phyloP scores from a whole-genome alignment of 2,797 vertebrate genomes.

The Coracias cyanogaster region DNA sequence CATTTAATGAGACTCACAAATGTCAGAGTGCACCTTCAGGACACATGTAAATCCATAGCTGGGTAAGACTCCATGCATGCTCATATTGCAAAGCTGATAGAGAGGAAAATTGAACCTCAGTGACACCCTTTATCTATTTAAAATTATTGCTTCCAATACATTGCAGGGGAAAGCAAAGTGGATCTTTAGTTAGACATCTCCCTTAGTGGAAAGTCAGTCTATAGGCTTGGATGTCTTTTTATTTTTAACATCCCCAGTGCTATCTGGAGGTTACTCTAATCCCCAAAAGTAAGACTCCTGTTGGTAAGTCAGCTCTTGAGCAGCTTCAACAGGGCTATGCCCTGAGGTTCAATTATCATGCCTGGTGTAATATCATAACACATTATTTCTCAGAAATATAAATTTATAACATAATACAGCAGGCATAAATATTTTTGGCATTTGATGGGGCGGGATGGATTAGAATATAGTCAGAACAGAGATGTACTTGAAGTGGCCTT shows the following conservation, averaged over 20 bases:
- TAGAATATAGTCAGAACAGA: background rate
- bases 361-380: slow-evolving; percentile 36
- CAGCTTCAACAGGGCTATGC: background rate
- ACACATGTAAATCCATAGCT: background rate
- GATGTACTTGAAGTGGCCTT: background rate
- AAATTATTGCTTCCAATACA: slow-evolving; percentile 18
- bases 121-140: background rate
- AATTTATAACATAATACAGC: slow-evolving; percentile 18
- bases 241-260: background rate
- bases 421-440: slow-evolving; percentile 12
- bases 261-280: background rate
- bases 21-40: slow-evolving; percentile 7
- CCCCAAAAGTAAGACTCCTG: background rate
- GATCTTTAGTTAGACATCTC: background rate
- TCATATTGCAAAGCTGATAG: background rate
- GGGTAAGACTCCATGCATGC: background rate
- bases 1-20: background rate
- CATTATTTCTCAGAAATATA: slow-evolving; percentile 40
- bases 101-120: background rate
- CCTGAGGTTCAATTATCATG: slow-evolving; percentile 44
- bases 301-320: background rate
- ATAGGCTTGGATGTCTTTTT: background rate
- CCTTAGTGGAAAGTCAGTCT: background rate
- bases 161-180: background rate
- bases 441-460: background rate